A percentile compares a stretch with the other conserved stretches of the same genome.
phyloP scores from a whole-genome alignment of 1,140 invertebrate species.

The Matsumurasca onukii region DNA sequence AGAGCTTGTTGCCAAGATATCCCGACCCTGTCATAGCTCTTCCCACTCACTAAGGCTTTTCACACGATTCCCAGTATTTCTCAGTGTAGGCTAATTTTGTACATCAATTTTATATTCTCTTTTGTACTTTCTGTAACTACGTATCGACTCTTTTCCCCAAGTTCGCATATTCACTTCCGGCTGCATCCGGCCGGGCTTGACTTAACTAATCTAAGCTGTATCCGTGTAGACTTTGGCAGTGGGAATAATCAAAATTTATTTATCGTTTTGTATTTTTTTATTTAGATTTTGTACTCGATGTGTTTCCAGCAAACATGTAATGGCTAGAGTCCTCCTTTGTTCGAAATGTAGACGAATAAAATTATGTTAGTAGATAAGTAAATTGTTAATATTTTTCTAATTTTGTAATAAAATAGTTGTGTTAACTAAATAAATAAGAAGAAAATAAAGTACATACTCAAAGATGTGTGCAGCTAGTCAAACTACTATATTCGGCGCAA shows the following conservation, averaged over 20 bases:
- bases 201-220: neutral
- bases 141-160: no score
- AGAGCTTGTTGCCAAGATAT: no score
- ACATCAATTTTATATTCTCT: slow-evolving; percentile 26
- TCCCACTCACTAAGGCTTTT: slow-evolving; percentile 13
- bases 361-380: slow-evolving; percentile 31
- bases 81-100: slow-evolving; percentile 20
- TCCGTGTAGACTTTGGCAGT: slow-evolving; percentile 1
- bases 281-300: neutral
- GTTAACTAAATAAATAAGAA: slow-evolving; percentile 32
- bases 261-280: neutral
- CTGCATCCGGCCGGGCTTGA: neutral
- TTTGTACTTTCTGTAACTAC: slow-evolving; percentile 26
- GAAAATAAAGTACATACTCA: slow-evolving; percentile 28
- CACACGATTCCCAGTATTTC: slow-evolving; percentile 21
- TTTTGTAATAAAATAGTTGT: slow-evolving; percentile 32
- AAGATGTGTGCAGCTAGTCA: slow-evolving; percentile 30
- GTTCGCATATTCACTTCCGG: no score
- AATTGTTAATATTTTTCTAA: slow-evolving; percentile 32
- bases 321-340: slow-evolving; percentile 1
- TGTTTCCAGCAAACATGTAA: slow-evolving; percentile 1
- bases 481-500: neutral
- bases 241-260: slow-evolving; percentile 7
- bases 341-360: slow-evolving; percentile 15
- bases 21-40: no score